A percentile compares a stretch with the other conserved stretches of the same genome.
Evolutionary conservation across 2,888 invertebrate species (phyloP).

Genomic region (Bellardia pandia): DNA sequence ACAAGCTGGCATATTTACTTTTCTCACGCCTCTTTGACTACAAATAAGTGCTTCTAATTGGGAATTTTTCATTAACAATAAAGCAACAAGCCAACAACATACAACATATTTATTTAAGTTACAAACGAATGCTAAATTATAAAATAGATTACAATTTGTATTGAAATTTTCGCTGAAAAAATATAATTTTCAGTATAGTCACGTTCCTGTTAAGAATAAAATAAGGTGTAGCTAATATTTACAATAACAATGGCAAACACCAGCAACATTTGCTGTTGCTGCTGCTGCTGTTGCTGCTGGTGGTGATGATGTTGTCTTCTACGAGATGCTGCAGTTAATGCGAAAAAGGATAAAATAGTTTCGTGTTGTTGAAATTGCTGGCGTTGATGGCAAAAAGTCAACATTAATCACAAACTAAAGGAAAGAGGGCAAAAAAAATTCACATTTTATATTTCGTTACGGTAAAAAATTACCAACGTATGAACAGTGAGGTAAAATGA

Average conservation of each 20-base stretch:
- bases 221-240: conserved; percentile 70
- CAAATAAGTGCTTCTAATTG: conserved; percentile 73
- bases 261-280: conserved; percentile 14
- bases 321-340: not conserved
- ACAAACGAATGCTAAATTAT: conserved; percentile 24
- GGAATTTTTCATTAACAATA: conserved; percentile 72
- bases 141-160: not conserved
- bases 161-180: conserved; percentile 19
- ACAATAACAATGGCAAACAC: conserved; percentile 21
- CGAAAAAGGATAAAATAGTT: conserved; percentile 51
- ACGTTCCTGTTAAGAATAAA: conserved; percentile 71
- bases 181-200: conserved; percentile 67
- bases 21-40: conserved; percentile 71
- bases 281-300: not conserved
- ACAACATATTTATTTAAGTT: conserved; percentile 55
- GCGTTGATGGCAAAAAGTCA: conserved; percentile 66
- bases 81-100: conserved; percentile 22
- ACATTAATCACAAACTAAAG: conserved; percentile 64
- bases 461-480: conserved; percentile 17
- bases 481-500: conserved; percentile 10
- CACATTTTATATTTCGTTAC: conserved; percentile 57
- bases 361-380: conserved; percentile 32
- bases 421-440: not conserved
- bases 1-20: conserved; percentile 63
- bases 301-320: too few relatives aligned